These are phyloP conservation scores for Aleadryas rufinucha DNA, from an alignment of 2,113 vertebrate species.

Conservation along the genomic window DNA sequence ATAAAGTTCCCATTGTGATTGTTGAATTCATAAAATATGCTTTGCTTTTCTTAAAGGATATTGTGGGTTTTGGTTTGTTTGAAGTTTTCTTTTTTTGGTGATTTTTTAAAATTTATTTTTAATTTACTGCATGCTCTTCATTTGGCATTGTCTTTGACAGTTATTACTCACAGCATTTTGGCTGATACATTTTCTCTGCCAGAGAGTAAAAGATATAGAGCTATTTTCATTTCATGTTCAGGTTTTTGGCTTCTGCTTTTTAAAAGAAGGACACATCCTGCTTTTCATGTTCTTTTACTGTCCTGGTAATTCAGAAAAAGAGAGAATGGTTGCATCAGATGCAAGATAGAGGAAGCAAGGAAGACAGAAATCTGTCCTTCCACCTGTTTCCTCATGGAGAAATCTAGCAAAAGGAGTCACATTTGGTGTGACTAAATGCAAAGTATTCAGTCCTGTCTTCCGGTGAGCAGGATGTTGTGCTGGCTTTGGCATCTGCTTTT, in stretches of 20 bases:
- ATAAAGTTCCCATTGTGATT: neutral
- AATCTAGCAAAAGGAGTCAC: neutral
- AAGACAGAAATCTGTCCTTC: constrained; percentile 43
- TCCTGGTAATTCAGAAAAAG: neutral
- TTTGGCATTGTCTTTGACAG: constrained; percentile 20
- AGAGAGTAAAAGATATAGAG: neutral
- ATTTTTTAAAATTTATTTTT: neutral
- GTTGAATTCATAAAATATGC: neutral
- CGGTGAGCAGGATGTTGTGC: neutral
- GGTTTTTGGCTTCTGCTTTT: neutral
- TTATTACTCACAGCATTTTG: constrained; percentile 65
- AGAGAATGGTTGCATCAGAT: neutral
- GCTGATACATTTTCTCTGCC: neutral
- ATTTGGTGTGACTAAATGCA: neutral
- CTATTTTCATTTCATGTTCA: constrained; percentile 10
- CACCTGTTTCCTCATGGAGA: neutral
- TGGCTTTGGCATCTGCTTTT: constrained; percentile 9
- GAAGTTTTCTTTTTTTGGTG: neutral
- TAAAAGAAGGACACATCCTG: neutral
- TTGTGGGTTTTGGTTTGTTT: neutral
- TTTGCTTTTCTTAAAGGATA: neutral
- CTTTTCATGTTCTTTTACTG: constrained; percentile 13
- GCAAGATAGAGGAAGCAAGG: constrained; percentile 9
- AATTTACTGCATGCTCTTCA: neutral
- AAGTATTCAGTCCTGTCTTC: neutral